phyloP scores from a whole-genome alignment of 2,888 invertebrate species.

The Timema cristinae region DNA sequence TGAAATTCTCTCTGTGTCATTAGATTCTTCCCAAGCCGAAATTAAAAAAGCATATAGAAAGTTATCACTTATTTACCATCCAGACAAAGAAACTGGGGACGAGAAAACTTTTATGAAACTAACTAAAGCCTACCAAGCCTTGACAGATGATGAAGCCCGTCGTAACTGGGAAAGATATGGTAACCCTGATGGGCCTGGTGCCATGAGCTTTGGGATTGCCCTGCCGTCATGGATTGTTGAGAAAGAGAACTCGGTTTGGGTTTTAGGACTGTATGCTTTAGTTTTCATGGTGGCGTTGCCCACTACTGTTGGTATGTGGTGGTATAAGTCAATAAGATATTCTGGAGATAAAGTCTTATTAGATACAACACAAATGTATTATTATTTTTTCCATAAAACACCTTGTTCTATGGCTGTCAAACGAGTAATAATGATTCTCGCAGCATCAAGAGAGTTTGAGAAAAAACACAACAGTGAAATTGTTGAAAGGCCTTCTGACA shows the following conservation, averaged over 20 bases:
- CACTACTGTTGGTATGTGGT: constrained; percentile 93
- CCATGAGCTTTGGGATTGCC: constrained; percentile 99
- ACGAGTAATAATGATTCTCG: constrained; percentile 93
- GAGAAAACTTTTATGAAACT: constrained; percentile 96
- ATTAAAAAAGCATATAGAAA: constrained; percentile 95
- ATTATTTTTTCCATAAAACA: constrained; percentile 92
- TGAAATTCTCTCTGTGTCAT: constrained; percentile 64
- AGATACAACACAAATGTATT: constrained; percentile 96
- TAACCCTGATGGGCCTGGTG: constrained; percentile 99
- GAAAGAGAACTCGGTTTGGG: constrained; percentile 97
- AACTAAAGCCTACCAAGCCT: constrained; percentile 80
- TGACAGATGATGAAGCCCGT: constrained; percentile 95
- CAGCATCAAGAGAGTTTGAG: constrained; percentile 95
- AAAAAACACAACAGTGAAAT: constrained; percentile 92
- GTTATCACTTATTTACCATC: constrained; percentile 90
- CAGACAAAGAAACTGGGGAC: constrained; percentile 96
- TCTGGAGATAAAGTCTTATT: constrained; percentile 95
- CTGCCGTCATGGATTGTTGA: constrained; percentile 99
- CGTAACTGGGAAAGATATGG: constrained; percentile 99
- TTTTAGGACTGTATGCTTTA: constrained; percentile 87
- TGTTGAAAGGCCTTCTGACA: constrained; percentile 86
- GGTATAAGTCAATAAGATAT: constrained; percentile 96
- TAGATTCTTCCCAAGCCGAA: constrained; percentile 80
- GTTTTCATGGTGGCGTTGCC: constrained; percentile 98
- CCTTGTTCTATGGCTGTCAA: constrained; percentile 92